Conservation (phyloP, 2,888 invertebrate genomes). For the Drosophila subquinaria region DNA sequence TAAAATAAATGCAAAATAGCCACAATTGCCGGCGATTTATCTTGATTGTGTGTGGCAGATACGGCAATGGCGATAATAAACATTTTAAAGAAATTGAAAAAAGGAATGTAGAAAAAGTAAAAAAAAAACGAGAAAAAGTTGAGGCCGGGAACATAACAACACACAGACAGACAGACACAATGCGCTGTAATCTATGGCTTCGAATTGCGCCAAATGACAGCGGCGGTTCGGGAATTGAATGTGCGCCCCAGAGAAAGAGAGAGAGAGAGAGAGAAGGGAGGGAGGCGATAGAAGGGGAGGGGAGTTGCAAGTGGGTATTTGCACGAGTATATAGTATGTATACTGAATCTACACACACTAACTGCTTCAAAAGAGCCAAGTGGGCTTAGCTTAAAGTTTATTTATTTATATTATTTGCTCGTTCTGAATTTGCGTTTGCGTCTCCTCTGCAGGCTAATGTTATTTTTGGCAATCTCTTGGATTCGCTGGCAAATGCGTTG, state of each 20-base stretch:
- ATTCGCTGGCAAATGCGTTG: constrained; percentile 8
- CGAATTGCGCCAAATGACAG: constrained; percentile 44
- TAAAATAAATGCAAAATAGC: constrained; percentile 68
- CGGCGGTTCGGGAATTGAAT: constrained; percentile 33
- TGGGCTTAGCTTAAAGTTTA: constrained; percentile 62
- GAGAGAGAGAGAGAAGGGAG: neutral
- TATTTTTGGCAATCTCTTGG: constrained; percentile 17
- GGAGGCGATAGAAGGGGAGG: neutral
- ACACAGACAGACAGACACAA: constrained; percentile 30
- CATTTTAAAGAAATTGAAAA: constrained; percentile 68
- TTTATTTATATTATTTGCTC: constrained; percentile 49
- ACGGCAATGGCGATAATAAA: constrained; percentile 64
- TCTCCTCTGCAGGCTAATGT: constrained; percentile 24
- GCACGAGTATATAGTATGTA: constrained; percentile 4
- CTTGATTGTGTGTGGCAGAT: constrained; percentile 67
- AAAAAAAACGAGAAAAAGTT: neutral
- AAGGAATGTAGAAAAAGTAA: constrained; percentile 8
- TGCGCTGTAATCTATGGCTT: constrained; percentile 45
- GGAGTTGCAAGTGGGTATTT: constrained; percentile 15
- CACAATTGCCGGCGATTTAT: constrained; percentile 76
- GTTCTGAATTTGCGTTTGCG: constrained; percentile 16
- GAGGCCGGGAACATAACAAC: neutral
- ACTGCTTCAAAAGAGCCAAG: constrained; percentile 47
- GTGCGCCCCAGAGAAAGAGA: neutral
- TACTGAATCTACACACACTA: constrained; percentile 11